phyloP scores from a whole-genome alignment of 2,888 invertebrate genomes.

The Andrena fulva region DNA sequence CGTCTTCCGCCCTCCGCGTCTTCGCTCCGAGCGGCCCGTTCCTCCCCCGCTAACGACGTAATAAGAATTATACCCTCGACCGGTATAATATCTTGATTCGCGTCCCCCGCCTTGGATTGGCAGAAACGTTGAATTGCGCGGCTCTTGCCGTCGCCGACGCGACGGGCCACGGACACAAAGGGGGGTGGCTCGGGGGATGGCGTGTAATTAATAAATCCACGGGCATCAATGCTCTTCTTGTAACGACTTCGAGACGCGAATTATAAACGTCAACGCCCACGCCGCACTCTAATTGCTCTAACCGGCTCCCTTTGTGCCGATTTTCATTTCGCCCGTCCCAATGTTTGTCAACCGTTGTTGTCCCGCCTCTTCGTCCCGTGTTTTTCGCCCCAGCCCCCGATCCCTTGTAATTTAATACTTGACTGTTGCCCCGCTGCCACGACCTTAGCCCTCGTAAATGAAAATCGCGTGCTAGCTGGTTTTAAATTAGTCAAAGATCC shows the following conservation, averaged over 20 bases:
- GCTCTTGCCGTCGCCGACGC: conserved; percentile 13
- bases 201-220: conserved; percentile 63
- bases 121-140: conserved; percentile 50
- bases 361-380: background rate
- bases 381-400: background rate
- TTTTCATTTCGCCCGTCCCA: conserved; percentile 25
- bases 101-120: conserved; percentile 57
- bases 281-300: conserved; percentile 39
- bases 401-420: conserved; percentile 31
- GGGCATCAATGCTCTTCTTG: conserved; percentile 40
- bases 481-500: conserved; percentile 10
- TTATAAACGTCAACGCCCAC: conserved; percentile 42
- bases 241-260: conserved; percentile 41
- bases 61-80: conserved; percentile 71
- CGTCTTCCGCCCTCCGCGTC: background rate
- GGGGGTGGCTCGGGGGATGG: conserved; percentile 30
- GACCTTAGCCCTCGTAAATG: background rate
- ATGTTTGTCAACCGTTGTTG: conserved; percentile 42
- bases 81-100: conserved; percentile 62
- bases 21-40: conserved; percentile 3
- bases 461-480: background rate
- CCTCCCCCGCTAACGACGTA: conserved; percentile 58
- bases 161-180: conserved; percentile 30
- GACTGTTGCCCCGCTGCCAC: background rate
- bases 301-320: conserved; percentile 39